Base-by-base conservation (phyloP, 2,113 vertebrate species). In the Calyptommatus sinebrachiatus region DNA sequence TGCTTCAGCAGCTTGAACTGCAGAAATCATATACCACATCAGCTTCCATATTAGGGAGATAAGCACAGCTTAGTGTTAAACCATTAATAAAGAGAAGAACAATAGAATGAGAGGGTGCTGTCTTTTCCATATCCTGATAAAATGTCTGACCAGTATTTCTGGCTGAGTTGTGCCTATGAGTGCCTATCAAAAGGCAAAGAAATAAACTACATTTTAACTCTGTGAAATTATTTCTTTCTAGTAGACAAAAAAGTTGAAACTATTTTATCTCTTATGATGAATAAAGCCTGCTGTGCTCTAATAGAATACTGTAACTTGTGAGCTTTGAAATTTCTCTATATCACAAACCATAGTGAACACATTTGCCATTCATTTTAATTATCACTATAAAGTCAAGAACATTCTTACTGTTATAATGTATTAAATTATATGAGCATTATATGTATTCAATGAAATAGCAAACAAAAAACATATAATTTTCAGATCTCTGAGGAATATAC, bases 351-450 rank as follows among this genome's bases (percentile, higher is more conserved):
- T 2, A 45, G 50, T 6, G 48, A 71, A 71, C 45, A 67, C 70
- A 66, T 80, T 84, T 80, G 68, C 61, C 67, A 24, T 71, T 84
- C 66, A 83, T 77, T 78, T 78, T 84, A 74, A 79, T 70, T 69
- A 74, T 28, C 3, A 10, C 9, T 41, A 69, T 79, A 67, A 78
- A 78, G n/a, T 31, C 81, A 73, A 62, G 53, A 48, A n/a, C 68
- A 20, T 53, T 79, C 79, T 63, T 57, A 16, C 50, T 61, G 62
- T 77, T 72, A 70, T 61, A 78, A 71, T 78, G 68, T 63, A 66
- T 82, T 66, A 72, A 71, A 82, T 82, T 82, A 82, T 80, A 48
- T 71, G 69, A 50, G 45, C 62, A 46, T 45, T 80, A 57, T 22
- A 76, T 11, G 24, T 71, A 62, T 80, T 80, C 66, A 46, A 9